Evolutionary conservation across 92 coral and sea anemone genomes (phyloP), one percentile per base, ranked within the genome.

Genomic region (Porites lobata): DNA sequence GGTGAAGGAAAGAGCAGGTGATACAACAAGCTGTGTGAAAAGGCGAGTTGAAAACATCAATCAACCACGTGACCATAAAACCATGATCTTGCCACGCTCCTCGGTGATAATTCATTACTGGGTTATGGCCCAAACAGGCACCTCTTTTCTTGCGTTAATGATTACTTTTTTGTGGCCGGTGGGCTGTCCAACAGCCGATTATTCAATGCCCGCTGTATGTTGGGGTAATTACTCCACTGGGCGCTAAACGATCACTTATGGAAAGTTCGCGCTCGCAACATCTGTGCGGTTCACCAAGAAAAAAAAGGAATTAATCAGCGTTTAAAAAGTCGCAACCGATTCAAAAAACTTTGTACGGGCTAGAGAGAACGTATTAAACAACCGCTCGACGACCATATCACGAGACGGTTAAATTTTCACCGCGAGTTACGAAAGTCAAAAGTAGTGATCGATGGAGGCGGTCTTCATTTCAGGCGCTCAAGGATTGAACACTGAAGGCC

Each of bases 401-500:
- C 47, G 6, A 38, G 6, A 38, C 47, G 47, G 47, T 38, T 38
- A 38, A 38, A 4, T 56, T 57, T 9, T 1, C 26, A 2, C 17
- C 7, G 53, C n/a, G 53, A 77, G 38, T 50, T 54, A 76, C 4
- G 22, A 53, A 11, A 43, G 19, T 14, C 11, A 3, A 20, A 26
- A 82, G 57, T 18, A 71, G 17, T 13, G 6, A 10, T 7, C 54
- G 7, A 95, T 95, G 98, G 98, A 95, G 32, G 98, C 98, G 13
- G 95, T 95, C 11, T 64, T 95, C 13, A 94, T 92, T 10, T 95
- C 98, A 12, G 98, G 98, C 17, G 95, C 96, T 1, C 98, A 95
- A 84, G 98, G 97, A 65, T 66, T 95, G 61, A 86, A 87, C 65
- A 63, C 85, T 7, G 96, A 90, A 38, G 89, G 92, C 21, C 85